Percentiles rank a stretch among this genome's conserved stretches.
These are phyloP conservation scores for Zaprionus ghesquierei DNA, from an alignment of 1,140 invertebrate genomes.

Conservation along the genomic window DNA sequence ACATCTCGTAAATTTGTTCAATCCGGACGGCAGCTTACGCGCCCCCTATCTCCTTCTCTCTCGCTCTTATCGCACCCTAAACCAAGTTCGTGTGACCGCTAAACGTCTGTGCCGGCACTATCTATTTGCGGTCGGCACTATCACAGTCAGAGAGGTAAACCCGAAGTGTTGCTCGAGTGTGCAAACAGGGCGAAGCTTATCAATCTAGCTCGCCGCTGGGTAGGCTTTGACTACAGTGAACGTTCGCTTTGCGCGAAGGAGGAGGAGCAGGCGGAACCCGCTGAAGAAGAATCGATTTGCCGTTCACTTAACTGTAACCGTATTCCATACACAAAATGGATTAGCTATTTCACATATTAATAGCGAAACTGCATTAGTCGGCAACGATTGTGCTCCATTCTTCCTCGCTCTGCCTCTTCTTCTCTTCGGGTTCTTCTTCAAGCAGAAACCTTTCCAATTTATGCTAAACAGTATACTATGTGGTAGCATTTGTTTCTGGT, in stretches of 20 bases:
- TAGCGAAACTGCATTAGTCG: constrained; percentile 25
- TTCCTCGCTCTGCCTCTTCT: not conserved
- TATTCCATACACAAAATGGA: constrained; percentile 18
- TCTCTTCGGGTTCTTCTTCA: not conserved
- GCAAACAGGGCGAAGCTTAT: constrained; percentile 36
- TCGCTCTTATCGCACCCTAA: constrained; percentile 35
- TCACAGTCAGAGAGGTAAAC: constrained; percentile 2
- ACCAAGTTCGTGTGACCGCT: constrained; percentile 47
- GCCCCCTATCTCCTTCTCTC: not conserved
- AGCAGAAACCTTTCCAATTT: constrained; percentile 19
- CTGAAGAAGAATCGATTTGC: not conserved
- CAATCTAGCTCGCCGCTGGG: too few relatives aligned
- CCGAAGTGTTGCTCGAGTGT: constrained; percentile 10
- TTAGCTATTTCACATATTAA: constrained; percentile 4
- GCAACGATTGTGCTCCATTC: not conserved
- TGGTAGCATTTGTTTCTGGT: constrained; percentile 8
- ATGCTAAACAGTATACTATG: constrained; percentile 37
- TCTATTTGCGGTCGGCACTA: constrained; percentile 2
- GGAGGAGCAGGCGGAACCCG: not conserved
- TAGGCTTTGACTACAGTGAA: not conserved
- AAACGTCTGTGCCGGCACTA: constrained; percentile 43
- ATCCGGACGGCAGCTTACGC: not conserved
- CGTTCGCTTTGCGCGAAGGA: not conserved
- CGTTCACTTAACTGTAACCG: constrained; percentile 18
- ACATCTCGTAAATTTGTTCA: constrained; percentile 48